These are phyloP conservation scores for Megaustenia siamemsis DNA, from an alignment of 2,888 invertebrate genomes.

Conservation along the genomic window DNA sequence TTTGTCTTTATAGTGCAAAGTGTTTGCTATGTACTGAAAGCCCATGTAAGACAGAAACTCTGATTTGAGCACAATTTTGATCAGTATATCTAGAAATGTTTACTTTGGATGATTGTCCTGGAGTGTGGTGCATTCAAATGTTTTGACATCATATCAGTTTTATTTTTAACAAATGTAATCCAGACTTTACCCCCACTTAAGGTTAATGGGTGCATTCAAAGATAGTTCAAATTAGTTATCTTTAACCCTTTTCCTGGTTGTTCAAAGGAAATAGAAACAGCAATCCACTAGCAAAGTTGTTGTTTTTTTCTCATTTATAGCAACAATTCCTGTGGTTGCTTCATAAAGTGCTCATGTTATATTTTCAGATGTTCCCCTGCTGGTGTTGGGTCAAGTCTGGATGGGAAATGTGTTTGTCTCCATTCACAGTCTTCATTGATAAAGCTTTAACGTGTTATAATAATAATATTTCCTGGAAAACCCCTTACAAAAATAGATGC, in stretches of 20 bases:
- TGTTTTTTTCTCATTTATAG: too few species aligned
- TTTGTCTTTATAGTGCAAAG: too few species aligned
- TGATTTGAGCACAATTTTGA: too few species aligned
- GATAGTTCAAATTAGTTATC: background rate
- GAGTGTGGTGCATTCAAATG: too few species aligned
- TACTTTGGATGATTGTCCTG: too few species aligned
- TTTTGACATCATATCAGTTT: too few species aligned
- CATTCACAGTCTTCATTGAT: constrained; percentile 7
- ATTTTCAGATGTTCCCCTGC: constrained; percentile 40
- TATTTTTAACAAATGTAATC: too few species aligned
- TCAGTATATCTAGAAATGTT: too few species aligned
- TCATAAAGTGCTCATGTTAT: constrained; percentile 41
- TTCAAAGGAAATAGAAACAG: background rate
- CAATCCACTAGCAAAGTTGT: background rate
- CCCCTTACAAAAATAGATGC: background rate
- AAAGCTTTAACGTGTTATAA: background rate
- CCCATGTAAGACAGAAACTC: too few species aligned
- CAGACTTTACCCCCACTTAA: background rate
- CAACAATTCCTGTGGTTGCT: background rate
- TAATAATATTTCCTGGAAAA: background rate
- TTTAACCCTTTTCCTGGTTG: background rate
- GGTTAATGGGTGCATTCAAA: background rate
- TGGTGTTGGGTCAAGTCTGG: constrained; percentile 39
- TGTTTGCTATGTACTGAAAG: too few species aligned
- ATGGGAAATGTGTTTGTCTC: constrained; percentile 35